Percentiles rank a stretch among this genome's conserved stretches.
These are phyloP conservation scores for Vombatus ursinus DNA, from an alignment of 2,113 vertebrate genomes.

Conservation along the genomic window DNA sequence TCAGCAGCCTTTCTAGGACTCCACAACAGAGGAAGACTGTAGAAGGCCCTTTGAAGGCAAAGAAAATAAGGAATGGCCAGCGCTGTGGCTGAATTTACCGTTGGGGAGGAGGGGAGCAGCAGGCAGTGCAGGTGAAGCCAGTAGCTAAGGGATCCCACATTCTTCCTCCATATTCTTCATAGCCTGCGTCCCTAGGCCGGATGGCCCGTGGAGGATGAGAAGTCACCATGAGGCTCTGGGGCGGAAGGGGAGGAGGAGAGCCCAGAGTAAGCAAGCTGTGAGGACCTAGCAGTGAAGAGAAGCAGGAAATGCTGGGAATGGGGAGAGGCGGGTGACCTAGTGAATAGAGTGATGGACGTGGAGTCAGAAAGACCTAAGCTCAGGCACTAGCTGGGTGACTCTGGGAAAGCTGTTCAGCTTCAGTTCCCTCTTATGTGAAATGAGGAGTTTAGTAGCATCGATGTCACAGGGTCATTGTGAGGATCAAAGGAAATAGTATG, in stretches of 20 bases:
- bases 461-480: neutral
- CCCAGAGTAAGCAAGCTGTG: neutral
- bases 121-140: neutral
- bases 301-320: neutral
- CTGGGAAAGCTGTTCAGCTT: neutral
- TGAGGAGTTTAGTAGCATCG: neutral
- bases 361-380: neutral
- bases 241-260: neutral
- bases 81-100: neutral
- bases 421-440: neutral
- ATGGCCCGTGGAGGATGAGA: neutral
- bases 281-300: neutral
- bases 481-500: neutral
- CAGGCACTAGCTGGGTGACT: neutral
- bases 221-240: neutral
- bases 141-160: neutral
- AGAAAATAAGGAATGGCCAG: neutral
- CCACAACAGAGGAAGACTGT: neutral
- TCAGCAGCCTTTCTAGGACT: neutral
- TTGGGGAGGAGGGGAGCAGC: neutral
- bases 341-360: neutral
- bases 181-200: neutral
- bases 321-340: neutral
- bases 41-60: neutral
- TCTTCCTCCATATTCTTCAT: neutral